Conservation (phyloP, 1,140 invertebrate genomes). For the Kradibia gibbosae region DNA sequence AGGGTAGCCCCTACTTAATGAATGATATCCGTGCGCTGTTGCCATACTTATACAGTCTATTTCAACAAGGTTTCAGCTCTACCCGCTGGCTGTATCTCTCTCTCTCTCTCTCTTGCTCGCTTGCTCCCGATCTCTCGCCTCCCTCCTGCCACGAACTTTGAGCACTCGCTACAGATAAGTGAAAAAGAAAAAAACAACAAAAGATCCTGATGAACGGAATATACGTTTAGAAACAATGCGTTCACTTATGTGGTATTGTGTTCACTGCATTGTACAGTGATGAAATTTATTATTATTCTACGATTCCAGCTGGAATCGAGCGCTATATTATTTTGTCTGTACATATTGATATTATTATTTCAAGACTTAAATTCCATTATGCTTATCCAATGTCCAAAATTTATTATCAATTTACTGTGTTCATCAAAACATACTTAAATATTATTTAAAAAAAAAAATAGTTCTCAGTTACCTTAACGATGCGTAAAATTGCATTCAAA, state of each 20-base stretch:
- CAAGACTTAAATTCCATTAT: not conserved
- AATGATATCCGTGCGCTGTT: constrained; percentile 72
- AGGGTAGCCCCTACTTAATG: constrained; percentile 62
- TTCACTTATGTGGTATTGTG: not conserved
- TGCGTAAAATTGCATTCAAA: not conserved
- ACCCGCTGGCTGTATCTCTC: too few relatives aligned
- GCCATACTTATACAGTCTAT: constrained; percentile 53
- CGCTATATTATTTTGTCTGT: not conserved
- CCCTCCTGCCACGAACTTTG: not conserved
- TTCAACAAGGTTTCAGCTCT: not conserved
- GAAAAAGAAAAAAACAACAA: not conserved
- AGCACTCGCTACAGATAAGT: not conserved
- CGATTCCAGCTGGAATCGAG: too few relatives aligned
- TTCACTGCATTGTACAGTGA: not conserved
- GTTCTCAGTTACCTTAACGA: not conserved
- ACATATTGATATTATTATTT: not conserved
- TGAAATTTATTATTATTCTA: too few relatives aligned
- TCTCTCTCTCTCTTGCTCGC: not conserved
- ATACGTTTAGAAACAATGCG: not conserved
- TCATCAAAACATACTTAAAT: not conserved
- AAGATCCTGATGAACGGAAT: not conserved
- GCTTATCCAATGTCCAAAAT: not conserved
- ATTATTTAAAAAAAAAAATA: not conserved
- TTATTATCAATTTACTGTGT: not conserved
- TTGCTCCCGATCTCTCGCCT: not conserved